Conservation (phyloP, 2,888 invertebrate genomes). For the Ashinkailepas kermadecensis region DNA sequence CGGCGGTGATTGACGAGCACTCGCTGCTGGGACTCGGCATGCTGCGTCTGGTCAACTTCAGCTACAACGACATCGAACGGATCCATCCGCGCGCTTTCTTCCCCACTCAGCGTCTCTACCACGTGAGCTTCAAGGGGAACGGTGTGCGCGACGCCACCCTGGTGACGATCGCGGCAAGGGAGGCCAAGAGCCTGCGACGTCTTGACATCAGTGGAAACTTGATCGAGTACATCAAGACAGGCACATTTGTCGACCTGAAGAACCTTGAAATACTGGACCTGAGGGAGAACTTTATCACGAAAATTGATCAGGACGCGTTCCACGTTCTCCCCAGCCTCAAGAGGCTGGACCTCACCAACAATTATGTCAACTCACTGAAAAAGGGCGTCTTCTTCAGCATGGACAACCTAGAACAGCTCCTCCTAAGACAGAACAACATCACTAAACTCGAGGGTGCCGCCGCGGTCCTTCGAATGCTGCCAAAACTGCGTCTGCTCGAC, state of each 20-base stretch:
- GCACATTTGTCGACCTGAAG: conserved; percentile 32
- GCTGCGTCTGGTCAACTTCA: conserved; percentile 63
- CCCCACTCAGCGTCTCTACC: conserved; percentile 52
- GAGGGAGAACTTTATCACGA: conserved; percentile 62
- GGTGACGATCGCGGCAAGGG: conserved; percentile 31
- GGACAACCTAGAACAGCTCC: conserved; percentile 30
- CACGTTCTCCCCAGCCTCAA: conserved; percentile 60
- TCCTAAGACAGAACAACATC: conserved; percentile 32
- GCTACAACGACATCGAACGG: conserved; percentile 64
- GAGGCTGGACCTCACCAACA: conserved; percentile 64
- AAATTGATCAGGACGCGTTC: conserved; percentile 63
- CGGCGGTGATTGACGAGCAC: conserved; percentile 52
- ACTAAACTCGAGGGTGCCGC: conserved; percentile 28
- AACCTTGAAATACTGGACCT: conserved; percentile 53
- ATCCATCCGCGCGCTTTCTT: conserved; percentile 70
- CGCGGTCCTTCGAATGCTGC: conserved; percentile 28
- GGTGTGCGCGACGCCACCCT: conserved; percentile 50
- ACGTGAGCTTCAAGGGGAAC: conserved; percentile 62
- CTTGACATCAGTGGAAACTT: conserved; percentile 69
- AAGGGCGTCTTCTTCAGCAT: conserved; percentile 15
- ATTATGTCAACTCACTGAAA: conserved; percentile 59
- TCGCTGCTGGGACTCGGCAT: conserved; percentile 36
- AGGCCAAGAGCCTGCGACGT: conserved; percentile 53
- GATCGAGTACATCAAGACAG: conserved; percentile 43
- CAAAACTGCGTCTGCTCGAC: conserved; percentile 31